These are phyloP conservation scores for Probosciger aterrimus DNA, from an alignment of 2,113 vertebrate genomes.

Conservation along the genomic window DNA sequence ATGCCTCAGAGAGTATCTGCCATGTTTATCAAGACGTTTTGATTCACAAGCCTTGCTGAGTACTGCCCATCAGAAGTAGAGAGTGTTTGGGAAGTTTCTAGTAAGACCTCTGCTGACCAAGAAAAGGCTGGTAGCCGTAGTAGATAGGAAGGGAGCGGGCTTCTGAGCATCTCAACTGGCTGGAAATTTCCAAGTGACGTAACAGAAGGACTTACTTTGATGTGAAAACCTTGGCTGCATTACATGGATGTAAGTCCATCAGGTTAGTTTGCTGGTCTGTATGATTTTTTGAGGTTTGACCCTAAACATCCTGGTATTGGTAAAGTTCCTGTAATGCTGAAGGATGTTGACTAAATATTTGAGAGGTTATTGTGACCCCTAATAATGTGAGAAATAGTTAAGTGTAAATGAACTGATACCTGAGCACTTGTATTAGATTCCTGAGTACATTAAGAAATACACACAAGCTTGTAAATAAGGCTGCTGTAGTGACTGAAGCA, in stretches of 20 bases:
- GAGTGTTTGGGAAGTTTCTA: not conserved
- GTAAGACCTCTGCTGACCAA: not conserved
- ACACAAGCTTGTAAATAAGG: not conserved
- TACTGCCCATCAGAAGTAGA: not conserved
- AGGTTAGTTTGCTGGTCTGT: not conserved
- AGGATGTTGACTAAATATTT: not conserved
- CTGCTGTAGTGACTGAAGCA: not conserved
- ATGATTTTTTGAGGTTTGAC: not conserved
- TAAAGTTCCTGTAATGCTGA: not conserved
- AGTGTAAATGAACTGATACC: not conserved
- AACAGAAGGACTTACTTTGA: not conserved
- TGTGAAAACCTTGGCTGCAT: not conserved
- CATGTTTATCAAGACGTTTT: not conserved
- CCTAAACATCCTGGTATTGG: not conserved
- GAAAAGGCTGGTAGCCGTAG: fast-evolving
- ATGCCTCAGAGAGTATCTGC: not conserved
- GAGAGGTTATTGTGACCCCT: not conserved
- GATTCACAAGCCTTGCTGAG: not conserved
- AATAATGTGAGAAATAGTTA: not conserved
- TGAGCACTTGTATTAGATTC: not conserved
- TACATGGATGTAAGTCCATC: fast-evolving
- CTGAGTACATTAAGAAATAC: fast-evolving
- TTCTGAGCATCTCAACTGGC: not conserved
- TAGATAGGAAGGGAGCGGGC: not conserved
- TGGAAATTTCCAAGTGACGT: fast-evolving